Conservation (phyloP, 2,113 vertebrate genomes). For the Australoheros scitulus region DNA sequence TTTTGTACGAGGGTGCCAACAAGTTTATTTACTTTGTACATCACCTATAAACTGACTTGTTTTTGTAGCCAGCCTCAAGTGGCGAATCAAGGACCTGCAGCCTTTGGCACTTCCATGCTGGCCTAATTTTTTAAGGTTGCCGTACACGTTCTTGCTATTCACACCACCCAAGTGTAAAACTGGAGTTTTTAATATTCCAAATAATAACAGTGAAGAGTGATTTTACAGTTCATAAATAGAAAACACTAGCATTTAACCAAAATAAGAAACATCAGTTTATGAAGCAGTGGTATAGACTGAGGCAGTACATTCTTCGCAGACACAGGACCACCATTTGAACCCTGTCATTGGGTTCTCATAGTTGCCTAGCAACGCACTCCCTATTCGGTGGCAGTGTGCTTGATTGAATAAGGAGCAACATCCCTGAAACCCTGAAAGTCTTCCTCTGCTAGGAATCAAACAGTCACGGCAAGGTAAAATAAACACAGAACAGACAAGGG, state of each 20-base stretch:
- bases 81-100: neutral
- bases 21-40: neutral
- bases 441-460: constrained; percentile 72
- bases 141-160: neutral
- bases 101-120: neutral
- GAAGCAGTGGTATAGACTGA: constrained; percentile 18
- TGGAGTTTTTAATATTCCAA: neutral
- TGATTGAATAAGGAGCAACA: constrained; percentile 74
- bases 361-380: constrained; percentile 83
- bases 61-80: neutral
- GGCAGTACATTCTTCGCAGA: constrained; percentile 39
- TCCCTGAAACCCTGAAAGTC: constrained; percentile 73
- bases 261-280: constrained; percentile 19
- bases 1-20: neutral
- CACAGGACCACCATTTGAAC: constrained; percentile 70
- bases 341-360: constrained; percentile 68
- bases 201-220: neutral
- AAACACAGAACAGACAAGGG: constrained; percentile 48
- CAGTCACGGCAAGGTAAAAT: constrained; percentile 53
- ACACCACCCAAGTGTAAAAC: neutral
- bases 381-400: constrained; percentile 65
- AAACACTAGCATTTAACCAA: neutral
- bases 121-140: neutral
- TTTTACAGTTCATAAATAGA: constrained; percentile 11
- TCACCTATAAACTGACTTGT: neutral